Conservation (phyloP, 2,113 vertebrate species). For the Micronycteris hirsuta region DNA sequence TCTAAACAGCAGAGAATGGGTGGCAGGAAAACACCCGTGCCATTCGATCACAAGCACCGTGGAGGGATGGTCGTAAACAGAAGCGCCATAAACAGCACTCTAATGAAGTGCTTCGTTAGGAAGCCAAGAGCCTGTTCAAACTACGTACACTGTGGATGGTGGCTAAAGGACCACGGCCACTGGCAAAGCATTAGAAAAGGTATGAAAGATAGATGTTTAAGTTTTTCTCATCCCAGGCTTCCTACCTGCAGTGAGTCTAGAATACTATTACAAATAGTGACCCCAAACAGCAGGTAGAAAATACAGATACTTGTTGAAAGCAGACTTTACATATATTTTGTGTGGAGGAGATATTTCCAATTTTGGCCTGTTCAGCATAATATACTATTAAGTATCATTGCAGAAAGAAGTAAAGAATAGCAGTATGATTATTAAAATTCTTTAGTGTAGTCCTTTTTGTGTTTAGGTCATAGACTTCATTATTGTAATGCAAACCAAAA, state of each 20-base stretch:
- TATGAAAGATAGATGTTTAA: neutral
- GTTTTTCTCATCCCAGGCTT: neutral
- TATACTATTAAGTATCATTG: neutral
- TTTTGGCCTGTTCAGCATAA: neutral
- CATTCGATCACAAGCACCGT: neutral
- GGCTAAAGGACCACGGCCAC: neutral
- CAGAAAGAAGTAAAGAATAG: neutral
- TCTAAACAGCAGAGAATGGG: neutral
- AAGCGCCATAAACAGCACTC: neutral
- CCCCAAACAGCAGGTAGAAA: neutral
- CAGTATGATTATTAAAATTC: neutral
- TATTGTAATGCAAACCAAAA: neutral
- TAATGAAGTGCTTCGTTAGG: neutral
- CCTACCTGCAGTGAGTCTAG: neutral
- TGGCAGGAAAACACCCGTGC: neutral
- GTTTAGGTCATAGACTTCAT: constrained; percentile 22
- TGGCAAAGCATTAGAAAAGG: neutral
- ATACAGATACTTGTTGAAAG: neutral
- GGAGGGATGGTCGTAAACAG: neutral
- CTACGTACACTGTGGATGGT: neutral
- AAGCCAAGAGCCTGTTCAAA: neutral
- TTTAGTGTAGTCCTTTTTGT: neutral
- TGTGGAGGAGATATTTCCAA: neutral
- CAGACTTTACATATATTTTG: neutral
- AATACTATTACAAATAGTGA: neutral